Evolutionary conservation across 2,113 vertebrate genomes (phyloP).

Genomic region (Semicossyphus pulcher): DNA sequence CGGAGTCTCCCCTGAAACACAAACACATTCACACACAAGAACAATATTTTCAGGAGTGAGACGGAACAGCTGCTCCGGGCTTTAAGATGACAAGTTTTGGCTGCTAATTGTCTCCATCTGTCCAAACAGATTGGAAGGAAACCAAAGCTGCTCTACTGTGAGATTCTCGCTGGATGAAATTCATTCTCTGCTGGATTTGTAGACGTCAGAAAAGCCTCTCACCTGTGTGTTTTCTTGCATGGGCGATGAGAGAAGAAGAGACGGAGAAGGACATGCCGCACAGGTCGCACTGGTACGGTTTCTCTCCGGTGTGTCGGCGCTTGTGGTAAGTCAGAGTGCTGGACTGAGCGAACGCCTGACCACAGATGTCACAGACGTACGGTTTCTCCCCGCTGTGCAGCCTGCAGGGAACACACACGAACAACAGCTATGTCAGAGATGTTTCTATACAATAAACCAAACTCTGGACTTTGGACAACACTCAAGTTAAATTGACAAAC

Average conservation of each 20-base stretch:
- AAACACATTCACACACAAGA: neutral
- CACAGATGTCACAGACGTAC: slow-evolving; percentile 95
- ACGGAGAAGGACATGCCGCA: slow-evolving; percentile 98
- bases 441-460: too few species aligned
- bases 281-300: slow-evolving; percentile 96
- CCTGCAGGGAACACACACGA: slow-evolving; percentile 69
- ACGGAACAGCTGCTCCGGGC: too few species aligned
- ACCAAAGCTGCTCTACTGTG: neutral
- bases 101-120: too few species aligned
- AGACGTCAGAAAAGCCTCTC: neutral
- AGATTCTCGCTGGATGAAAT: neutral
- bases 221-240: slow-evolving; percentile 97
- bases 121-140: neutral
- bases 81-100: too few species aligned
- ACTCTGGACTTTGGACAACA: too few species aligned
- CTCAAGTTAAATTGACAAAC: too few species aligned
- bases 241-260: slow-evolving; percentile 97
- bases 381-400: slow-evolving; percentile 99
- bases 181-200: neutral
- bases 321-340: slow-evolving; percentile 98
- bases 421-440: too few species aligned
- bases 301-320: slow-evolving; percentile 96
- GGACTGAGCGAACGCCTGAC: slow-evolving; percentile 96
- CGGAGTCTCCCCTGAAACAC: slow-evolving; percentile 79
- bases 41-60: neutral